phyloP scores from a whole-genome alignment of 2,797 vertebrate genomes.

The Lacerta viridis region DNA sequence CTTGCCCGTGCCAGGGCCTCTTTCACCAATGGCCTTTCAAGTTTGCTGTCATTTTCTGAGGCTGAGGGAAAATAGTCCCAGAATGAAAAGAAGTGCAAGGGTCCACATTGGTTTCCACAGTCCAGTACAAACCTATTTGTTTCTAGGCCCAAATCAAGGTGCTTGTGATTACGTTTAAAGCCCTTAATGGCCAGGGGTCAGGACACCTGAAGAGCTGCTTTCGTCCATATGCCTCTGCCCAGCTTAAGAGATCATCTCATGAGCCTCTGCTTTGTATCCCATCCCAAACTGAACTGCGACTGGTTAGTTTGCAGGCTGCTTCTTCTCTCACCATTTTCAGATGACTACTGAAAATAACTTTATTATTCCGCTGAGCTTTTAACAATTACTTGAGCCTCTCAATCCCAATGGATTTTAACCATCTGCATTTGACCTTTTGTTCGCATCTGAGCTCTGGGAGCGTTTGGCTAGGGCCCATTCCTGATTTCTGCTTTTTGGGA shows the following conservation, averaged over 20 bases:
- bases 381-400: too few species aligned
- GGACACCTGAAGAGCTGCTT: not conserved
- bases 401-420: too few species aligned
- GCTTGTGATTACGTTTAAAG: not conserved
- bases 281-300: not conserved
- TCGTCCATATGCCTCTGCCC: not conserved
- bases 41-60: conserved; percentile 28
- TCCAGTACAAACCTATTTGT: not conserved
- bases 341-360: not conserved
- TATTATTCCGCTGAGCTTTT: too few species aligned
- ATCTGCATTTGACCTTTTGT: too few species aligned
- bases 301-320: not conserved
- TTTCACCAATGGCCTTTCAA: conserved; percentile 77
- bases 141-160: not conserved
- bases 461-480: too few species aligned
- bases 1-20: conserved; percentile 80
- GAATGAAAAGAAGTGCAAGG: not conserved
- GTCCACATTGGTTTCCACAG: not conserved
- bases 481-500: too few species aligned
- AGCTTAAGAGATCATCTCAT: not conserved
- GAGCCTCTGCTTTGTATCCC: not conserved
- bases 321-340: not conserved
- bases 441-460: too few species aligned
- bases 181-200: not conserved
- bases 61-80: not conserved